A percentile compares a stretch with the other conserved stretches of the same genome.
These are phyloP conservation scores for Gastrophysa polygoni DNA, from an alignment of 2,888 invertebrate species.

Conservation along the genomic window DNA sequence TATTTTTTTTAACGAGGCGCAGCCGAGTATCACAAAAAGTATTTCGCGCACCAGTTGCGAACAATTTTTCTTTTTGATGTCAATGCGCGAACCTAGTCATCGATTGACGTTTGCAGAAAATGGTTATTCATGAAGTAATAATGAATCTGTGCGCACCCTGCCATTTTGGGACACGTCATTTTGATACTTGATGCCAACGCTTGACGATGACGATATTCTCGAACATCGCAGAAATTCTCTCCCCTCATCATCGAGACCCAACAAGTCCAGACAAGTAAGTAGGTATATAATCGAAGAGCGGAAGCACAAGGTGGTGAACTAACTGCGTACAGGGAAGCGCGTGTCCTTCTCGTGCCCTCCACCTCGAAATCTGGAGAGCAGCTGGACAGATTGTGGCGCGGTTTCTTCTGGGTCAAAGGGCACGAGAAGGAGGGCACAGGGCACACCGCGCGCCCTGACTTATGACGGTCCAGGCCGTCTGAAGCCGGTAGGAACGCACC, in stretches of 20 bases:
- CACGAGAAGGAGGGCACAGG: constrained; percentile 15
- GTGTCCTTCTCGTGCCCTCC: constrained; percentile 43
- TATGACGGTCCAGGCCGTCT: constrained; percentile 50
- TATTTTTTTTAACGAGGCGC: too few species aligned
- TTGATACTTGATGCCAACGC: too few species aligned
- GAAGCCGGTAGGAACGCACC: constrained; percentile 44
- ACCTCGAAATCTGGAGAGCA: constrained; percentile 35
- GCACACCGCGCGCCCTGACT: constrained; percentile 45
- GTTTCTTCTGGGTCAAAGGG: constrained; percentile 36
- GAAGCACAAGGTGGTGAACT: background rate
- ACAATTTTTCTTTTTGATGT: too few species aligned
- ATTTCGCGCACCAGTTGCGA: too few species aligned
- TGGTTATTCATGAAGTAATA: too few species aligned
- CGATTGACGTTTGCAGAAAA: too few species aligned
- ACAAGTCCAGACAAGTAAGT: constrained; percentile 1
- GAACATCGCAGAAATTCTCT: background rate
- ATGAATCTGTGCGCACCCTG: too few species aligned
- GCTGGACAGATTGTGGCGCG: constrained; percentile 42
- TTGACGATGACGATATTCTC: too few species aligned
- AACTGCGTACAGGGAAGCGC: constrained; percentile 29
- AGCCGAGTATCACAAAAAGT: too few species aligned
- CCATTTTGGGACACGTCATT: too few species aligned
- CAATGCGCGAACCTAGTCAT: too few species aligned
- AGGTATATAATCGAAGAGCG: too few species aligned
- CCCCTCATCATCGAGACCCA: background rate